phyloP scores from a whole-genome alignment of 1,140 invertebrate species.

The Trichomalopsis sarcophagae region DNA sequence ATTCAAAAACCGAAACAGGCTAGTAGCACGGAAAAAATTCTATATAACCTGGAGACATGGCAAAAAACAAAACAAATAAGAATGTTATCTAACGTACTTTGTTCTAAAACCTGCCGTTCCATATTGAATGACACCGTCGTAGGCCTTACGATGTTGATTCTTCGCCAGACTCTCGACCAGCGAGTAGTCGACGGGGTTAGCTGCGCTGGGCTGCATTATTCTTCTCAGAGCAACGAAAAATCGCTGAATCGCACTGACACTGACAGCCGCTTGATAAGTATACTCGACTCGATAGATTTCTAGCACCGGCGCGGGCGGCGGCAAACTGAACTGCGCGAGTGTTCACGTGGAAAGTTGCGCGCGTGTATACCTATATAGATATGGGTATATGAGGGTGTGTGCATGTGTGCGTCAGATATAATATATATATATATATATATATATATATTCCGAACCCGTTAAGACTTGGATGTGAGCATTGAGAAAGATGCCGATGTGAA shows the following conservation, averaged over 20 bases:
- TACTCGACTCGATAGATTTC: not conserved
- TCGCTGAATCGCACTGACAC: not conserved
- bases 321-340: too few relatives aligned
- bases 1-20: not conserved
- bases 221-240: conserved; percentile 7
- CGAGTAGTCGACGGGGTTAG: conserved; percentile 39
- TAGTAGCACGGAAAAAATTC: not conserved
- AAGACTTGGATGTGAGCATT: not conserved
- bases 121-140: conserved; percentile 75
- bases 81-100: conserved; percentile 72
- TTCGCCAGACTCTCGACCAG: conserved; percentile 49
- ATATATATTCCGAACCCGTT: not conserved
- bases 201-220: conserved; percentile 6
- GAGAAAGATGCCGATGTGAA: not conserved
- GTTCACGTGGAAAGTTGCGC: not conserved
- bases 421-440: too few relatives aligned
- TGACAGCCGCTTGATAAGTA: not conserved
- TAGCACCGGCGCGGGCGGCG: not conserved
- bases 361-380: not conserved
- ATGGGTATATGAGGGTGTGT: too few relatives aligned
- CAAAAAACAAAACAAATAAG: not conserved
- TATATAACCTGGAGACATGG: not conserved
- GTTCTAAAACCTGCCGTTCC: conserved; percentile 84
- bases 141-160: conserved; percentile 52
- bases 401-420: not conserved